Evolutionary conservation across 2,797 vertebrate species (phyloP).

Genomic region (Thripadectes ignobilis): DNA sequence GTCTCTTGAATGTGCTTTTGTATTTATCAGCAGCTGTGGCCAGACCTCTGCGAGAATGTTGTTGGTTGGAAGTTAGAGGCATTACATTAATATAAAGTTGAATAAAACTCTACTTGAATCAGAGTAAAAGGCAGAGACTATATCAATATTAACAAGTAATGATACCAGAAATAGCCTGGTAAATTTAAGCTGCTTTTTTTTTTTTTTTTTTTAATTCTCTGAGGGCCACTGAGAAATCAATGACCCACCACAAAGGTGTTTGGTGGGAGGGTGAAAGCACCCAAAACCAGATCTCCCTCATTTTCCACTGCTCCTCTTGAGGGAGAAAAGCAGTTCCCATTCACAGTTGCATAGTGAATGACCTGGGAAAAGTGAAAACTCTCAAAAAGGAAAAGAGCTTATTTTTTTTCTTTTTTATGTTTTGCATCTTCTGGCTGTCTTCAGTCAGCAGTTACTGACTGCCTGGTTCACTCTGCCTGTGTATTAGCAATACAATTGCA

Average conservation of each 20-base stretch:
- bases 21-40: background rate
- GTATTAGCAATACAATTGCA: background rate
- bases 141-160: background rate
- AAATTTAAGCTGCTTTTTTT: background rate
- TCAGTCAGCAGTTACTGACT: background rate
- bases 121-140: background rate
- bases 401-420: background rate
- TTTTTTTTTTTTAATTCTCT: background rate
- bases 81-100: background rate
- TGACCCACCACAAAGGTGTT: background rate
- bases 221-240: background rate
- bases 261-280: background rate
- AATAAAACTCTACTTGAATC: background rate
- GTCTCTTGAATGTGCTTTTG: constrained; percentile 12
- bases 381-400: background rate
- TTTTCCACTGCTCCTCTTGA: background rate
- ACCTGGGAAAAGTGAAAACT: background rate
- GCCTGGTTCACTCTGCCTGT: background rate
- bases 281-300: background rate
- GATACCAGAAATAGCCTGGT: background rate
- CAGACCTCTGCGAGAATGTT: background rate
- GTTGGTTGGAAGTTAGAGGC: background rate
- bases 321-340: background rate
- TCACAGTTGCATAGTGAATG: background rate
- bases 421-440: background rate